These are phyloP conservation scores for Babyrousa celebensis DNA, from an alignment of 2,797 vertebrate genomes.

Conservation along the genomic window DNA sequence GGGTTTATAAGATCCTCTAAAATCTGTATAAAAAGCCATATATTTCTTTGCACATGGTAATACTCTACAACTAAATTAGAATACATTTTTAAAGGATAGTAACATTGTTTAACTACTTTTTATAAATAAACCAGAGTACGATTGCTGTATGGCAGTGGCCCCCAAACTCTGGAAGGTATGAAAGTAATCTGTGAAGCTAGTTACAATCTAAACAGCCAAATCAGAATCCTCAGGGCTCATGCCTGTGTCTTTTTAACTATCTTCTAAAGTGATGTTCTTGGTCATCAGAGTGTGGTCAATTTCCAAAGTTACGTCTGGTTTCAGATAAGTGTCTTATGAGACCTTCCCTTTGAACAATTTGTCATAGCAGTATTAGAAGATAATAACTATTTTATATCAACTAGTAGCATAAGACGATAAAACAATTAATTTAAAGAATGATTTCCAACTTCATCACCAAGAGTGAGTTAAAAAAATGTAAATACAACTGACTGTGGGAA, in stretches of 20 bases:
- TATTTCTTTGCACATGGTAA: not conserved
- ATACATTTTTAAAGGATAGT: not conserved
- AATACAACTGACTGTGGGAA: not conserved
- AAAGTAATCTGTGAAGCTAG: not conserved
- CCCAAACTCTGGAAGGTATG: not conserved
- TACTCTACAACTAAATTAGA: slow-evolving; percentile 6
- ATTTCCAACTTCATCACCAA: not conserved
- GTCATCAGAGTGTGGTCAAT: not conserved
- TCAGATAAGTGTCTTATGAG: not conserved
- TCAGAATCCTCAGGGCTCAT: not conserved
- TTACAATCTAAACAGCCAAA: not conserved
- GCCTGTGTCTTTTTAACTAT: not conserved
- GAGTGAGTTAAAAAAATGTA: not conserved
- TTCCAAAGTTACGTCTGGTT: slow-evolving; percentile 16
- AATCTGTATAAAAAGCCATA: not conserved
- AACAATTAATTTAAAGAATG: not conserved
- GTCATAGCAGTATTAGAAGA: not conserved
- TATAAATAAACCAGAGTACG: not conserved
- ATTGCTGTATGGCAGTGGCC: not conserved
- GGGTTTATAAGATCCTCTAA: not conserved
- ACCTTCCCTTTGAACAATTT: not conserved
- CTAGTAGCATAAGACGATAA: not conserved
- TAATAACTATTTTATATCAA: not conserved
- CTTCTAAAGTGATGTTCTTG: not conserved
- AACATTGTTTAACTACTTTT: not conserved